phyloP scores from a whole-genome alignment of 2,888 invertebrate species.

The Nineta flava region DNA sequence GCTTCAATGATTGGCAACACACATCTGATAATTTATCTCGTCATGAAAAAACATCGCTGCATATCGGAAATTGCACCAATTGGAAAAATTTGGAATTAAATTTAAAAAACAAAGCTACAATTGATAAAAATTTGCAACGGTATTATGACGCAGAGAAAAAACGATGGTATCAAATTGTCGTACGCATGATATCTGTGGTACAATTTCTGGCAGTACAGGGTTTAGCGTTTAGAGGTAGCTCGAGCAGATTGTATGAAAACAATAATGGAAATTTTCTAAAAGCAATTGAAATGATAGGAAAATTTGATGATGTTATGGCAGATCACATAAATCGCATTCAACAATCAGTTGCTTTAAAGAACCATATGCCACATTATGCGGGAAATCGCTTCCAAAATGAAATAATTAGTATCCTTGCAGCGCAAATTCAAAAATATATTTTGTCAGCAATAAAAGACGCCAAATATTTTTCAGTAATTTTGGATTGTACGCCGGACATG shows the following conservation, averaged over 20 bases:
- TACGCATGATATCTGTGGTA: constrained; percentile 12
- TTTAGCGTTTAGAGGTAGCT: constrained; percentile 11
- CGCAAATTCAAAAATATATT: constrained; percentile 12
- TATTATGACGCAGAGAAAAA: constrained; percentile 12
- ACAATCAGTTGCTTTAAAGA: background rate
- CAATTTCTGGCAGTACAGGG: constrained; percentile 11
- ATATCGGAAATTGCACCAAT: constrained; percentile 10
- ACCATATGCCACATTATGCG: constrained; percentile 2
- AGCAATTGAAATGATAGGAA: constrained; percentile 11
- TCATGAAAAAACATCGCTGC: constrained; percentile 10
- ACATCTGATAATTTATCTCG: constrained; percentile 8
- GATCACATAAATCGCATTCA: constrained; percentile 10
- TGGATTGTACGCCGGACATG: constrained; percentile 1
- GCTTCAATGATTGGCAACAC: constrained; percentile 12
- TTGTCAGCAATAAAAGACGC: constrained; percentile 2
- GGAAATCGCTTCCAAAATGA: constrained; percentile 9
- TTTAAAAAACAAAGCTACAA: constrained; percentile 10
- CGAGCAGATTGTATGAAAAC: constrained; percentile 8
- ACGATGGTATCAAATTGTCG: constrained; percentile 11
- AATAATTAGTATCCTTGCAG: constrained; percentile 12
- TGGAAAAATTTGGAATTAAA: constrained; percentile 8
- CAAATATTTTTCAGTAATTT: constrained; percentile 3
- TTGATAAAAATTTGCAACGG: constrained; percentile 10
- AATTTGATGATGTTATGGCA: constrained; percentile 13
- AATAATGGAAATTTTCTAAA: constrained; percentile 14